Conservation (phyloP, 2,113 vertebrate species). For the Empidonax alnorum region DNA sequence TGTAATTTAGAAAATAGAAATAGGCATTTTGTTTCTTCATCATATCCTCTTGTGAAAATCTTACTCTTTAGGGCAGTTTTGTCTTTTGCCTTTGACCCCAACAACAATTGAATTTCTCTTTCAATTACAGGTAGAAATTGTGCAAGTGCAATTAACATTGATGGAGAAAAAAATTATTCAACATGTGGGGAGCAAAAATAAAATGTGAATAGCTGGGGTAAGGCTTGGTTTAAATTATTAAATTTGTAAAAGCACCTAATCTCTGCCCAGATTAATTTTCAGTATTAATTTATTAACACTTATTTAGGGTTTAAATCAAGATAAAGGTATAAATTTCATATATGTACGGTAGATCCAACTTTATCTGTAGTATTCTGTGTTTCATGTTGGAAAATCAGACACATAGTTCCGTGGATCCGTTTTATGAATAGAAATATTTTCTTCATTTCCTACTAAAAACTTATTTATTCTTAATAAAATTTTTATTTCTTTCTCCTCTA, state of each 20-base stretch:
- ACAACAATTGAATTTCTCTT: neutral
- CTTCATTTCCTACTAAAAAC: neutral
- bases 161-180: neutral
- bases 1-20: neutral
- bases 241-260: neutral
- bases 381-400: neutral
- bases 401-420: neutral
- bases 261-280: neutral
- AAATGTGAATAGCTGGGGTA: neutral
- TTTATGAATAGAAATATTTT: neutral
- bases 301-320: neutral
- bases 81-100: neutral
- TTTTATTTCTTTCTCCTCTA: neutral
- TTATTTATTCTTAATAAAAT: neutral
- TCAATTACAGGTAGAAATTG: neutral
- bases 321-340: neutral
- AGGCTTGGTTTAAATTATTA: neutral
- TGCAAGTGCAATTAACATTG: neutral
- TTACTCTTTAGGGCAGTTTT: neutral
- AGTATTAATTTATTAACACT: neutral
- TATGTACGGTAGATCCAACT: neutral
- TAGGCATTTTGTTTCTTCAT: neutral
- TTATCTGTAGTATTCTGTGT: neutral
- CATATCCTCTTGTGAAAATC: accelerated
- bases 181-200: neutral